Base-by-base conservation (phyloP, 1,140 invertebrate species). In the Zeugodacus cucurbitae region DNA sequence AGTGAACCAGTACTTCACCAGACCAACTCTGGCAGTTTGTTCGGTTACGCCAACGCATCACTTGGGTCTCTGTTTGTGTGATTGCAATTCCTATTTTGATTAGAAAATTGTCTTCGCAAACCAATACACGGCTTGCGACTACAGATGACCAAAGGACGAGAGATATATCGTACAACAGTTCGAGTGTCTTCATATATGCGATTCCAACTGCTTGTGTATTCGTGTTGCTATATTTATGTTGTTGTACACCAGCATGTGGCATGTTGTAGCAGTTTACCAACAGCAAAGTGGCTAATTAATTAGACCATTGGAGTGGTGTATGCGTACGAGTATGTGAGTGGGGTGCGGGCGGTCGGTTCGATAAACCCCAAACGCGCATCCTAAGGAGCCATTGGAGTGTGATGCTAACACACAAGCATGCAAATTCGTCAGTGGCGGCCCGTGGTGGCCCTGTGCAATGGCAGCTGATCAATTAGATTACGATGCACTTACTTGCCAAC, bases 391-490 rank as follows among this genome's bases (percentile, higher is more conserved):
- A 48, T 34, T 54, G 44, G n/a, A 26, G 41, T 82, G 37, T 54
- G 41, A 44, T 82, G 41, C 17, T 26, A 82, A 20, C 67, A n/a
- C 32, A 74, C 32, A 32, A 37, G 8, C 67, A 22, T 37, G 29
- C 62, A 74, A 20, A 74, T 74, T 37, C 67, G 6, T 74, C 32
- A 41, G 17, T 67, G 29, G 26, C 20, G 29, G 10, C 10, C 37
- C 20, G 48, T 20, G 48, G 11, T 54, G 48, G 11, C 48, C 48
- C 26, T 62, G 8, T 62, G n/a, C 10, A 54, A 26, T 82, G 74
- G 41, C 74, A 82, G 74, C 44, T 82, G 74, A 82, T 82, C 74
- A 82, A 82, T 82, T 82, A 26, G 34, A 82, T 48, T 82, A 29
- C n/a, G 41, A 48, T 26, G 41, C 41, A 74, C 67, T 74, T 74